Conservation (phyloP, 1,140 invertebrate species). For the Euura lappo region DNA sequence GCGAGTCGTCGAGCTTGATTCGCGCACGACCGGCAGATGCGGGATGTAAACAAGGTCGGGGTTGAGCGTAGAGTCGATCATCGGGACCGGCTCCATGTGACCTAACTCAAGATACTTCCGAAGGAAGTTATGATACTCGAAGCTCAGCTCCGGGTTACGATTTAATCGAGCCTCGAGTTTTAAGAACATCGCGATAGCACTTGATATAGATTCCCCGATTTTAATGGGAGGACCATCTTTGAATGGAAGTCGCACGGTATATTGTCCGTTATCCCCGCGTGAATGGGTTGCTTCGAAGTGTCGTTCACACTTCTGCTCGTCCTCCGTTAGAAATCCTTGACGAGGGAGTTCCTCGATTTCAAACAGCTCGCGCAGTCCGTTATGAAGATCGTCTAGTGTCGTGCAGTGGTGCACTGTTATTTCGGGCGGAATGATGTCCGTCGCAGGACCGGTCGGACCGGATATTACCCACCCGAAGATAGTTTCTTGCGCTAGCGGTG, state of each 20-base stretch:
- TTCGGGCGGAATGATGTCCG: too few species aligned
- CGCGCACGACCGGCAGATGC: not conserved
- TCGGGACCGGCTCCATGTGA: too few species aligned
- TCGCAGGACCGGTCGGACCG: conserved; percentile 5
- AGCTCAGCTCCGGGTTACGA: not conserved
- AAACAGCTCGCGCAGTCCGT: conserved; percentile 8
- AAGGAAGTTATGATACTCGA: conserved; percentile 34
- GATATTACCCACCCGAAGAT: conserved; percentile 21
- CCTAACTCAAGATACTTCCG: conserved; percentile 38
- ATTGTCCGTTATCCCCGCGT: not conserved
- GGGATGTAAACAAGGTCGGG: not conserved
- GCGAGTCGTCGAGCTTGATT: conserved; percentile 18
- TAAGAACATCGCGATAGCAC: not conserved
- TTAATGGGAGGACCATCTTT: not conserved
- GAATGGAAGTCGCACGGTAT: conserved; percentile 8
- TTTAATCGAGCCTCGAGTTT: not conserved
- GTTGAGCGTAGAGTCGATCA: too few species aligned
- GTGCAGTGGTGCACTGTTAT: conserved; percentile 2
- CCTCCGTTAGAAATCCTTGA: not conserved
- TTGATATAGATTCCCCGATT: not conserved
- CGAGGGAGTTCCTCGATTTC: conserved; percentile 11
- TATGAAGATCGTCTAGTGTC: too few species aligned
- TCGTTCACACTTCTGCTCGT: not conserved
- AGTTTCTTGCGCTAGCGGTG: conserved; percentile 14
- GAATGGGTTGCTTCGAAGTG: not conserved